Evolutionary conservation across 2,888 invertebrate species (phyloP), one percentile per base, ranked within the genome.

Genomic region (Deilephila elpenor): DNA sequence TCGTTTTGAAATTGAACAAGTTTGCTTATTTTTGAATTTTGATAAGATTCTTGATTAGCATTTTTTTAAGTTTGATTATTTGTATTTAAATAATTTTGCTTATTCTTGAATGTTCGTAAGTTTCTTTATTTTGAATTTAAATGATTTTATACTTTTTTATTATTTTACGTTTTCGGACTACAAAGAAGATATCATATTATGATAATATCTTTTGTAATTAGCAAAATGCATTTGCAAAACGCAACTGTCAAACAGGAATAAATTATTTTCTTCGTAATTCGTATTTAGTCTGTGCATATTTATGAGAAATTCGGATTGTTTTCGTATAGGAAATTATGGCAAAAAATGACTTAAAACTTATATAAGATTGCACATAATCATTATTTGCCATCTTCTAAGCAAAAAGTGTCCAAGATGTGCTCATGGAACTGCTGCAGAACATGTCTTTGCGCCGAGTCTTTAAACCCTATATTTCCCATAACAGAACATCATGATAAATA

Each of bases 391-490:
- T 3, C 3, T 17, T 17, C 32, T 72, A 5, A 64, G 8, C 44
- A 8, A 19, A 44, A 44, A 20, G 8, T 25, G 5, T 29, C 11
- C 51, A 77, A 74, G 67, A 89, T 88, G 88, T 75, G 83, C 34
- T 56, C 83, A 1, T 87, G 88, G 87, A 84, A 87, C n/a, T 91
- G 91, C 76, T 93, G 93, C 60, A 83, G 93, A 73, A 88, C 86
- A 2, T 93, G 93, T 78, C 77, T 93, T 1, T 81, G 82, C 8
- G 76, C 78, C 4, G 80, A 87, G 75, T 81, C 79, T 71, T 80
- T 93, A 59, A 84, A 86, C 72, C 89, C 88, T 0, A 90, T 93
- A 81, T 93, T 91, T 76, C 72, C 80, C 0, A 44, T 77, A 0
- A 73, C 81, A 0, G 88, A 89, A 74, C 84, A 89, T 59, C 81